These are phyloP conservation scores for Panthera tigris DNA, from an alignment of 2,113 vertebrate genomes.

Conservation along the genomic window DNA sequence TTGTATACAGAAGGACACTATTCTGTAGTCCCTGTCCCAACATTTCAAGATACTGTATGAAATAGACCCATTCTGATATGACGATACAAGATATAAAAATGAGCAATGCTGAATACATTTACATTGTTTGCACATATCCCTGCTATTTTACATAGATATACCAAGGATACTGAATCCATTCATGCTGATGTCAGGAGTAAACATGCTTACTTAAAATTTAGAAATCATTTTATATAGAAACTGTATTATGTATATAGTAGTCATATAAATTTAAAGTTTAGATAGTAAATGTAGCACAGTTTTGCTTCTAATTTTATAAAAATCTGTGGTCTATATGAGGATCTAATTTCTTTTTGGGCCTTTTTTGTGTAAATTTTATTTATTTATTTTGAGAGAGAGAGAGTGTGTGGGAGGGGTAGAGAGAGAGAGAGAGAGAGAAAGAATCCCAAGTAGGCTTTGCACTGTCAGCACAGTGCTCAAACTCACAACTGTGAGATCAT, in stretches of 20 bases:
- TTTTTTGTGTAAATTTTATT: background rate
- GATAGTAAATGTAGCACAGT: background rate
- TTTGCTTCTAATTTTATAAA: background rate
- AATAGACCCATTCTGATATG: background rate
- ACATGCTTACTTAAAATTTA: background rate
- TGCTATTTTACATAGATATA: background rate
- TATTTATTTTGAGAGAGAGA: no score
- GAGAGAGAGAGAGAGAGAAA: no score
- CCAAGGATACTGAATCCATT: background rate
- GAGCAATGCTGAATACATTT: background rate
- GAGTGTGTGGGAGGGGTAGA: no score
- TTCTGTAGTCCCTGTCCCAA: background rate
- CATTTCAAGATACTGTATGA: background rate
- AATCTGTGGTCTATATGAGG: background rate
- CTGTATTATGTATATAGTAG: background rate
- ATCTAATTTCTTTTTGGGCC: background rate
- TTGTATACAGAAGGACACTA: background rate
- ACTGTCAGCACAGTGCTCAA: no score
- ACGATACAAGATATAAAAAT: background rate
- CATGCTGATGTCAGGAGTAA: background rate
- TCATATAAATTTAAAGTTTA: background rate
- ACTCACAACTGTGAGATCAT: no score
- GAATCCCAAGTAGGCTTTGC: no score
- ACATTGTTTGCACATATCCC: background rate
- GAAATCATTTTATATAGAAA: background rate